phyloP scores from a whole-genome alignment of 2,797 vertebrate genomes.

The Lacerta bilineata region DNA sequence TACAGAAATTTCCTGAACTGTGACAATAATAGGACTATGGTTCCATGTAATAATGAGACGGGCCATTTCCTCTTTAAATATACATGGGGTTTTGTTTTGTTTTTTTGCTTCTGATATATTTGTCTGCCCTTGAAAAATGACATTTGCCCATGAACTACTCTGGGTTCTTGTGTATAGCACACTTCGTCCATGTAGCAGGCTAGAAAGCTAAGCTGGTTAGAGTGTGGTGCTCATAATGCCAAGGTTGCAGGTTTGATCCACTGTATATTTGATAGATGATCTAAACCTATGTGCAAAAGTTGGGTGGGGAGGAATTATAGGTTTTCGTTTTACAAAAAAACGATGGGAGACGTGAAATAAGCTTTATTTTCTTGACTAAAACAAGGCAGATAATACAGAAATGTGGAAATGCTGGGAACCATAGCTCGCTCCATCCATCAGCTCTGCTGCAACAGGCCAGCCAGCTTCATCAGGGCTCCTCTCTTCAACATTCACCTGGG shows the following conservation, averaged over 20 bases:
- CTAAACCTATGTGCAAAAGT: too few species aligned
- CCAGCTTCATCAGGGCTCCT: too few species aligned
- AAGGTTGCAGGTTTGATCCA: too few species aligned
- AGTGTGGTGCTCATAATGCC: too few species aligned
- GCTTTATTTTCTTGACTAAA: background rate
- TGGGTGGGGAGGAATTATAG: background rate
- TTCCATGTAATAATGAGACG: background rate
- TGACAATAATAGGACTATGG: conserved; percentile 38
- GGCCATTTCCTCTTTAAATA: conserved; percentile 10
- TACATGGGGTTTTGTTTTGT: rapidly evolving
- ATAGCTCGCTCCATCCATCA: too few species aligned
- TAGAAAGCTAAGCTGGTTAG: too few species aligned
- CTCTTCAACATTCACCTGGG: too few species aligned
- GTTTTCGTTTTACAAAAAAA: conserved; percentile 25
- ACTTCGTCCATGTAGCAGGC: background rate
- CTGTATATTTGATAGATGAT: too few species aligned
- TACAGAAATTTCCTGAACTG: conserved; percentile 43
- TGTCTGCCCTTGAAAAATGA: background rate
- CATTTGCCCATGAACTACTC: conserved; percentile 15
- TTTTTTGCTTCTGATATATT: background rate
- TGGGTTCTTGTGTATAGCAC: background rate
- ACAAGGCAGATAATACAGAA: background rate
- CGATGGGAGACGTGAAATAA: background rate
- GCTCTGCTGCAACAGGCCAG: too few species aligned
- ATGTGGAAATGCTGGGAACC: too few species aligned